A percentile compares a stretch with the other conserved stretches of the same genome.
Evolutionary conservation across 2,113 vertebrate species (phyloP).

Genomic region (Cyprinodon brontotheroides): DNA sequence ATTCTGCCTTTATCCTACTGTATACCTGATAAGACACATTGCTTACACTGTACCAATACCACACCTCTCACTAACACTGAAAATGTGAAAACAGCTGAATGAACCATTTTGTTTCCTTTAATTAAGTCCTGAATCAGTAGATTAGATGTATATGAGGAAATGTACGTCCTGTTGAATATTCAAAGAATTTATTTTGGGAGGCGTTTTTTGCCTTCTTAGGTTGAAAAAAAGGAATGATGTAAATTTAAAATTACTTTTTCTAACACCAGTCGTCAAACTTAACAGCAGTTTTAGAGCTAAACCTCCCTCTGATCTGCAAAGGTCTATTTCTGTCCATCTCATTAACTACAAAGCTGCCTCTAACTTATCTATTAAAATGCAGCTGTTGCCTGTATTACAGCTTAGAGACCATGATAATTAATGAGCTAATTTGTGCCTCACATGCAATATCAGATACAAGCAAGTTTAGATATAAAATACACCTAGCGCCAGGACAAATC

Average conservation of each 20-base stretch:
- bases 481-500: slow-evolving; percentile 59
- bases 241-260: not conserved
- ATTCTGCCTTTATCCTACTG: not conserved
- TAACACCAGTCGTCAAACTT: slow-evolving; percentile 19
- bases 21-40: not conserved
- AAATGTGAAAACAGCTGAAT: too few species aligned
- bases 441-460: slow-evolving; percentile 54
- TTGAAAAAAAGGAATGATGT: not conserved
- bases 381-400: slow-evolving; percentile 67
- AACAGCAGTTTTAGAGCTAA: slow-evolving; percentile 27
- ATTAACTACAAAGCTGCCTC: slow-evolving; percentile 51
- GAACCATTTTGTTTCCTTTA: not conserved
- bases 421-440: slow-evolving; percentile 67
- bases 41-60: not conserved
- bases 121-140: not conserved
- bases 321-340: slow-evolving; percentile 43
- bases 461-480: slow-evolving; percentile 68
- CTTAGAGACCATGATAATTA: slow-evolving; percentile 64
- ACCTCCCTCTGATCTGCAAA: slow-evolving; percentile 27
- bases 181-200: not conserved
- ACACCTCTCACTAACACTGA: too few species aligned
- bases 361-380: slow-evolving; percentile 55
- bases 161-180: not conserved
- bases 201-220: not conserved
- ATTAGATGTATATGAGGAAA: not conserved